phyloP scores from a whole-genome alignment of 2,797 vertebrate genomes.

The Mus minutoides region DNA sequence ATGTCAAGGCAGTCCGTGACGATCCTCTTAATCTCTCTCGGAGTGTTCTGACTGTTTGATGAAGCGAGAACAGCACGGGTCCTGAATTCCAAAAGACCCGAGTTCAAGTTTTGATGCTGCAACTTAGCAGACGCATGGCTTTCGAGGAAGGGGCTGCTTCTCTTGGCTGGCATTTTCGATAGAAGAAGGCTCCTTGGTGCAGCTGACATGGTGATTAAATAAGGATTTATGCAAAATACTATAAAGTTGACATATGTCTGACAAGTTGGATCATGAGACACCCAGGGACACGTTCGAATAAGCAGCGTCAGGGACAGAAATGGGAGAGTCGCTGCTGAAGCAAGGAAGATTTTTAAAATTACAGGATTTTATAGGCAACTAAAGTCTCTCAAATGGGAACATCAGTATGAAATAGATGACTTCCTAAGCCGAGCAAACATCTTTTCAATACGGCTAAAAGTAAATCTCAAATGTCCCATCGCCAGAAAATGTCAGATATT shows the following conservation, averaged over 20 bases:
- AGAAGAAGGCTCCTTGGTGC: slow-evolving; percentile 1
- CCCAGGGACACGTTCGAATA: background rate
- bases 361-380: background rate
- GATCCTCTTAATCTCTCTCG: slow-evolving; percentile 34
- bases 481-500: background rate
- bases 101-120: slow-evolving; percentile 5
- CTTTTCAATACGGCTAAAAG: background rate
- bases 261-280: slow-evolving; percentile 34
- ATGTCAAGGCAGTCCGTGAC: slow-evolving; percentile 52
- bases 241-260: slow-evolving; percentile 51
- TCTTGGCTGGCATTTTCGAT: background rate
- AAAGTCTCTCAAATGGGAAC: background rate
- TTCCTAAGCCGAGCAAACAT: background rate
- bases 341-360: slow-evolving; percentile 36
- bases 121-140: background rate
- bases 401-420: background rate
- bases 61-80: background rate
- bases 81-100: slow-evolving; percentile 21
- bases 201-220: slow-evolving; percentile 30
- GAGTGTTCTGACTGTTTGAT: background rate
- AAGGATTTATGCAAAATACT: slow-evolving; percentile 40
- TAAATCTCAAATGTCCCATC: slow-evolving; percentile 15
- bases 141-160: background rate
- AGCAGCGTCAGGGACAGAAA: background rate
- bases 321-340: background rate